Evolutionary conservation across 2,888 invertebrate species (phyloP), one percentile per base, ranked within the genome.

Genomic region (Holacanthella duospinosa): DNA sequence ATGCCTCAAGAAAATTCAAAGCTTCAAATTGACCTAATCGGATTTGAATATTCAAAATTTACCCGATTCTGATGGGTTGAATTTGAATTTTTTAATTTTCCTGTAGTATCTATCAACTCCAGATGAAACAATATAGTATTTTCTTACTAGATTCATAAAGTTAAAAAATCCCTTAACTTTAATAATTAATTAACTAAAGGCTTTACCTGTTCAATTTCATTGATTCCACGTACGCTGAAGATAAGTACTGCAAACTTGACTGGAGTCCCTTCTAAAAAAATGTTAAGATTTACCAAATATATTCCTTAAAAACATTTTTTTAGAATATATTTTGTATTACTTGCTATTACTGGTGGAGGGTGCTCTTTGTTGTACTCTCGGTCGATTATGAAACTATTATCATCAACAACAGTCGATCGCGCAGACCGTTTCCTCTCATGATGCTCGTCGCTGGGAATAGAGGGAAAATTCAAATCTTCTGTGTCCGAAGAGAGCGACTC

Each of bases 211-310:
- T 55, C 55, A 29, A 55, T 27, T 29, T 55, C 55, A 29, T 55
- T 55, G 24, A 55, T 26, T 28, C 29, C 55, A 16, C 55, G 55
- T 4, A 55, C 55, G n/a, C 55, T 55, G 27, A 25, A 55, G 24
- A 55, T 55, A 9, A 55, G n/a, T 3, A 55, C 48, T n/a, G 48
- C 12, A 48, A 48, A 48, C 21, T 48, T 48, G 16, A 48, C 48
- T 21, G 48, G 48, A 9, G 48, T 48, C 21, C 48, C 48, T 36
- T 36, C 36, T n/a, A n/a, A n/a, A 48, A 48, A 48, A 48, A 48
- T 48, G 16, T 36, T 12, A 6, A 12, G 16, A 36, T 6, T 16
- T 36, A 16, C 16, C 16, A 36, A 16, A 36, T 6, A 36, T 12
- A 36, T 6, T 36, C 16, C 16, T 36, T 12, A 16, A 36, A 16